Conservation (phyloP, 1,140 invertebrate genomes). For the Brachionus koreanus region DNA sequence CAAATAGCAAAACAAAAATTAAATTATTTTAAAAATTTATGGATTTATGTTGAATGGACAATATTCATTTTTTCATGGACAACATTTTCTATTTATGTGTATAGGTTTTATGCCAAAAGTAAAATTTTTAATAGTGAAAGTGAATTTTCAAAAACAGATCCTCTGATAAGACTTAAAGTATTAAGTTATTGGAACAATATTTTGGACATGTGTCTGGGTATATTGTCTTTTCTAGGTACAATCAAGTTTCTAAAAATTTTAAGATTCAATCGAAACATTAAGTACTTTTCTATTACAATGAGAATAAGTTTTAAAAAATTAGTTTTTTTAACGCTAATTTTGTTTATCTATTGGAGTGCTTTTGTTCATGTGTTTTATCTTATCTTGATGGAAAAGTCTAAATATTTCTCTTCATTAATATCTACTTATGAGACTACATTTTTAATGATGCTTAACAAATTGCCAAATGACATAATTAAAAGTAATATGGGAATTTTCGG, state of each 20-base stretch:
- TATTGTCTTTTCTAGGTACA: neutral
- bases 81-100: neutral
- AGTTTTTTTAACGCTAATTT: neutral
- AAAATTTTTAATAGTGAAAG: conserved; percentile 15
- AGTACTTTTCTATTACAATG: neutral
- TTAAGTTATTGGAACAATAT: conserved; percentile 12
- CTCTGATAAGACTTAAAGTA: conserved; percentile 55
- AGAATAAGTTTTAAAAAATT: conserved; percentile 1
- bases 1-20: neutral
- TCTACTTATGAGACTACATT: neutral
- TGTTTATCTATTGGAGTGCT: neutral
- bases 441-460: neutral
- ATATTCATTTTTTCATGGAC: conserved; percentile 26
- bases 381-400: neutral
- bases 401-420: neutral
- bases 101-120: neutral
- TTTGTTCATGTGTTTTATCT: conserved; percentile 30
- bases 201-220: neutral
- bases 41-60: neutral
- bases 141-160: conserved; percentile 57
- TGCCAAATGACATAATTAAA: neutral
- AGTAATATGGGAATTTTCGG: neutral
- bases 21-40: conserved; percentile 1
- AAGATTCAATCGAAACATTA: conserved; percentile 1
- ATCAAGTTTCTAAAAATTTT: conserved; percentile 28